Conservation (phyloP, 2,113 vertebrate species). For the Ornithorhynchus anatinus region DNA sequence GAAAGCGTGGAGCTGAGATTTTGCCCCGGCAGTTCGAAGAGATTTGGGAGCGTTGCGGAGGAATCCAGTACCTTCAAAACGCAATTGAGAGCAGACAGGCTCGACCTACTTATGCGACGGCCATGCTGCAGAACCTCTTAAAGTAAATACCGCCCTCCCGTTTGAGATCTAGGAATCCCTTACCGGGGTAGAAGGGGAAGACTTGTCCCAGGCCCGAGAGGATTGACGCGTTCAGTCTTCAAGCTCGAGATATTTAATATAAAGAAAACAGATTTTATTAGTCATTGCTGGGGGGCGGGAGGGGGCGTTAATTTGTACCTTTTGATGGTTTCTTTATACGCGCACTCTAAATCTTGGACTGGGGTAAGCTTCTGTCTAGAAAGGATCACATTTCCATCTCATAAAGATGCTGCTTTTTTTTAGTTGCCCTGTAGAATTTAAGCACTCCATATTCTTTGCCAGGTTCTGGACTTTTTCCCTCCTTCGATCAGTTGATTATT, state of each 20-base stretch:
- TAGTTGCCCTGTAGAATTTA: background rate
- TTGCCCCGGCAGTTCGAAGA: constrained; percentile 95
- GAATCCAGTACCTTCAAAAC: constrained; percentile 88
- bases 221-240: constrained; percentile 47
- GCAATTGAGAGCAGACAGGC: constrained; percentile 93
- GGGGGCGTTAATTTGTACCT: constrained; percentile 66
- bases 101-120: constrained; percentile 92
- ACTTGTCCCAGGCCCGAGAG: constrained; percentile 48
- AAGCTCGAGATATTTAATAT: constrained; percentile 65
- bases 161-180: background rate
- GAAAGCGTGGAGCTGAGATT: constrained; percentile 94
- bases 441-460: constrained; percentile 1
- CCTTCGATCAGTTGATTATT: constrained; percentile 20
- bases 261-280: constrained; percentile 73
- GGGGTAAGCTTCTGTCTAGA: constrained; percentile 41
- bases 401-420: constrained; percentile 32
- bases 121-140: constrained; percentile 90
- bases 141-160: constrained; percentile 68
- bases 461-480: constrained; percentile 7
- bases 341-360: constrained; percentile 48
- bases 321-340: constrained; percentile 62
- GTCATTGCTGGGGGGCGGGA: no score
- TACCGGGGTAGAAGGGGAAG: constrained; percentile 63
- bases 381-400: constrained; percentile 39
- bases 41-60: constrained; percentile 97